These are phyloP conservation scores for Calosoma granatense DNA, from an alignment of 1,140 invertebrate species.

Conservation along the genomic window DNA sequence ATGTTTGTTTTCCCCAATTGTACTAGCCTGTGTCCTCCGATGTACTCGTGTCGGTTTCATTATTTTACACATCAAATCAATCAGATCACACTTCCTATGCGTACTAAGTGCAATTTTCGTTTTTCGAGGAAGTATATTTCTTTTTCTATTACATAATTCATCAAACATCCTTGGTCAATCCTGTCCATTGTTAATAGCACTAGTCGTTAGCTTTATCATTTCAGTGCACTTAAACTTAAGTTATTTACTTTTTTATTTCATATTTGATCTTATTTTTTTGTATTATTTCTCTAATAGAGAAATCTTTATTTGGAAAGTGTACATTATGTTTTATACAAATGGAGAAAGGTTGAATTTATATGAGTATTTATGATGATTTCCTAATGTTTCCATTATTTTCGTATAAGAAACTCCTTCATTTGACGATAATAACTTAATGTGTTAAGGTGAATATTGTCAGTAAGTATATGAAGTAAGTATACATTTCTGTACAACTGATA, in stretches of 20 bases:
- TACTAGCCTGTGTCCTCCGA: not conserved
- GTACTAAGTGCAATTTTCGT: not conserved
- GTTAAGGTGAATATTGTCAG: too few relatives aligned
- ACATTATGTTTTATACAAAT: conserved; percentile 2
- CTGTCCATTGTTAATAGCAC: not conserved
- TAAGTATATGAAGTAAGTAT: too few relatives aligned
- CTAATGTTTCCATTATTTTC: too few relatives aligned
- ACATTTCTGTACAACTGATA: too few relatives aligned
- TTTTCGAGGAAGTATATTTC: not conserved
- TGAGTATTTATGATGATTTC: too few relatives aligned
- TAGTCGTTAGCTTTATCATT: conserved; percentile 5
- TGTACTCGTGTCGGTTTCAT: not conserved
- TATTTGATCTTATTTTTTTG: not conserved
- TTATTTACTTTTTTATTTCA: too few relatives aligned
- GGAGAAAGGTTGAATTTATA: conserved; percentile 4
- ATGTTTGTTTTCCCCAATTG: not conserved
- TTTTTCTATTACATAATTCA: not conserved
- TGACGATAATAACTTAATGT: too few relatives aligned
- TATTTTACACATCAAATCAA: not conserved
- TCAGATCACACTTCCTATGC: not conserved
- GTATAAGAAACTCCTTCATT: too few relatives aligned
- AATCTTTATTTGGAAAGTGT: not conserved
- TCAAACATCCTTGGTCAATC: not conserved
- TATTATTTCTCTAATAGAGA: not conserved
- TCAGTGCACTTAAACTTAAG: not conserved